phyloP scores from a whole-genome alignment of 1,140 invertebrate species.

The Cepaea nemoralis region DNA sequence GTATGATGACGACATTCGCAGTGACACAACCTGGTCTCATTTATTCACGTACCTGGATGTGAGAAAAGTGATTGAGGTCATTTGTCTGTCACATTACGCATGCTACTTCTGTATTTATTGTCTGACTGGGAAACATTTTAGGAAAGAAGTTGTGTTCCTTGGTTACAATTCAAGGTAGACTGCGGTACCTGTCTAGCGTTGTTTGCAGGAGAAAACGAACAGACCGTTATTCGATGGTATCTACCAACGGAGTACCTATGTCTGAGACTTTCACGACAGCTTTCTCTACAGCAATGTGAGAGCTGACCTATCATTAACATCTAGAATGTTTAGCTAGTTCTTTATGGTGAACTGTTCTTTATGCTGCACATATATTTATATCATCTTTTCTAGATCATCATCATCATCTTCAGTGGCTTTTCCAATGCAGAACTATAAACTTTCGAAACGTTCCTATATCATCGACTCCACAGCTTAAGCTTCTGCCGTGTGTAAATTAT shows the following conservation, averaged over 20 bases:
- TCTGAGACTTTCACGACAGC: conserved; percentile 44
- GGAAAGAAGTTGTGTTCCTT: conserved; percentile 56
- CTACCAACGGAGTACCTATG: conserved; percentile 43
- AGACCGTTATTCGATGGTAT: conserved; percentile 50
- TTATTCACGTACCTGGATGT: conserved; percentile 62
- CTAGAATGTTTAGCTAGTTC: too few species aligned
- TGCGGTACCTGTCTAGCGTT: conserved; percentile 16
- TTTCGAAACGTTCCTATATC: too few species aligned
- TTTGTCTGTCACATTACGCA: conserved; percentile 68
- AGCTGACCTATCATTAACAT: too few species aligned
- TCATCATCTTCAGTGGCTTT: too few species aligned
- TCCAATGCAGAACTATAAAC: too few species aligned
- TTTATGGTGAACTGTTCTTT: too few species aligned
- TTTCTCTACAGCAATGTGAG: conserved; percentile 46
- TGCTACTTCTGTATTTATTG: conserved; percentile 70
- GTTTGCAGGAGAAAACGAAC: conserved; percentile 25
- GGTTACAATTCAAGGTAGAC: conserved; percentile 40
- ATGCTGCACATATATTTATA: too few species aligned
- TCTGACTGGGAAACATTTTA: conserved; percentile 64
- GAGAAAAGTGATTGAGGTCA: conserved; percentile 61
- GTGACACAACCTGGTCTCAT: conserved; percentile 56
- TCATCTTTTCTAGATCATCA: too few species aligned
- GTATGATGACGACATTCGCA: conserved; percentile 36
- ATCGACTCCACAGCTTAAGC: too few species aligned
- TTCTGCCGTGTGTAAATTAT: too few species aligned